Percentiles rank a stretch among this genome's conserved stretches.
Evolutionary conservation across 2,113 vertebrate species (phyloP).

Genomic region (Sakesphorus luctuosus): DNA sequence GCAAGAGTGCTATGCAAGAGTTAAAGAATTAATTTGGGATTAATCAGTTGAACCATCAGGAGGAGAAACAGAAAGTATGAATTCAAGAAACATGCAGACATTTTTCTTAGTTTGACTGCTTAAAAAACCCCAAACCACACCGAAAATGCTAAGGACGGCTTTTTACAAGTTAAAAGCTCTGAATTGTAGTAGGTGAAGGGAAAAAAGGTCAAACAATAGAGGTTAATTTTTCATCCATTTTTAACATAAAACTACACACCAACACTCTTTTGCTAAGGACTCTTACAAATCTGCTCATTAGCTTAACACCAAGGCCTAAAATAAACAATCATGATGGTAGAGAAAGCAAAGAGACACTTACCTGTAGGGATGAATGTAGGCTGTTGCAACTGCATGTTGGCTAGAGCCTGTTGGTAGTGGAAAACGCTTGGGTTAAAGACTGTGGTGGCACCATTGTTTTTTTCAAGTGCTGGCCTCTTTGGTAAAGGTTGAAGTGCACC

Average conservation of each 20-base stretch:
- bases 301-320: not conserved
- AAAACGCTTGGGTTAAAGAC: constrained; percentile 94
- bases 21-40: constrained; percentile 73
- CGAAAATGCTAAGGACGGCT: not conserved
- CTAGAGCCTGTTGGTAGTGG: constrained; percentile 97
- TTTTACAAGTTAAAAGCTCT: constrained; percentile 11
- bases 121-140: constrained; percentile 5
- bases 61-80: constrained; percentile 45
- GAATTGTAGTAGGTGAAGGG: not conserved
- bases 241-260: not conserved
- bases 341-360: constrained; percentile 73
- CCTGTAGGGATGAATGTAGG: constrained; percentile 91
- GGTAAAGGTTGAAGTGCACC: constrained; percentile 88
- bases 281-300: not conserved
- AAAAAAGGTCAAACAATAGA: not conserved
- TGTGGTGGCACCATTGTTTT: constrained; percentile 89
- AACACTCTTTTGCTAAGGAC: not conserved
- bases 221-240: not conserved
- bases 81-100: constrained; percentile 45
- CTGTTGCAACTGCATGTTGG: constrained; percentile 95
- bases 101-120: constrained; percentile 1
- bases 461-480: constrained; percentile 94
- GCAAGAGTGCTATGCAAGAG: constrained; percentile 26
- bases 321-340: not conserved
- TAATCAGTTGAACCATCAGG: constrained; percentile 58